Evolutionary conservation across 1,140 invertebrate species (phyloP).

Genomic region (Heliconius himera): DNA sequence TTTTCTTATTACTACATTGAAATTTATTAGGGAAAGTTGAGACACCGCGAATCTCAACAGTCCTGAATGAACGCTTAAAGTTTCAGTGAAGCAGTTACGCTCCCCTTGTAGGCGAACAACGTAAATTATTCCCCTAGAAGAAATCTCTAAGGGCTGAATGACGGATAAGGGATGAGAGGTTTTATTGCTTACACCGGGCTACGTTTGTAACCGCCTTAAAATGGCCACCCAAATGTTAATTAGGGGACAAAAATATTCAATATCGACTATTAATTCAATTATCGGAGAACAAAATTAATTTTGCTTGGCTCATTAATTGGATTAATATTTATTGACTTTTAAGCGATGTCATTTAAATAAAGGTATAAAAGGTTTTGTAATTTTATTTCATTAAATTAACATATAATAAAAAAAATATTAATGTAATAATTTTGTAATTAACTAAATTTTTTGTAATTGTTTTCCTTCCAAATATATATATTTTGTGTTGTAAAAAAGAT

Average conservation of each 20-base stretch:
- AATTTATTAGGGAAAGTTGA: slow-evolving; percentile 75
- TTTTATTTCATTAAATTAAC: background rate
- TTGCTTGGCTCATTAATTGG: slow-evolving; percentile 24
- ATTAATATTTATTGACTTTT: slow-evolving; percentile 37
- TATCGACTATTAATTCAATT: slow-evolving; percentile 69
- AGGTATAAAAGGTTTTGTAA: background rate
- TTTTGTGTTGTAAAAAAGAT: background rate
- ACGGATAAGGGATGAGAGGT: slow-evolving; percentile 76
- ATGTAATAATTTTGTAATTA: background rate
- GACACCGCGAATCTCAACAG: slow-evolving; percentile 67
- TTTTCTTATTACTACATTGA: slow-evolving; percentile 63
- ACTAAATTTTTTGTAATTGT: too few relatives aligned
- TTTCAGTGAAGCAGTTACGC: slow-evolving; percentile 78
- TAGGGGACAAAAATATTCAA: slow-evolving; percentile 74
- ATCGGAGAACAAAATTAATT: slow-evolving; percentile 38
- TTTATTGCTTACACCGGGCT: slow-evolving; percentile 74
- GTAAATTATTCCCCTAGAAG: slow-evolving; percentile 68
- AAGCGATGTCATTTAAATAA: slow-evolving; percentile 5
- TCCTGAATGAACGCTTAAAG: slow-evolving; percentile 77
- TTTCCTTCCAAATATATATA: too few relatives aligned
- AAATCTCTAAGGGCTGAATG: slow-evolving; percentile 78
- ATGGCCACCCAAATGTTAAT: slow-evolving; percentile 73
- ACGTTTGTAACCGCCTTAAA: slow-evolving; percentile 64
- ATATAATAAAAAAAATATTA: background rate
- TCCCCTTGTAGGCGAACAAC: slow-evolving; percentile 69